These are phyloP conservation scores for Drosophila lutescens DNA, from an alignment of 2,888 invertebrate genomes.

Conservation along the genomic window DNA sequence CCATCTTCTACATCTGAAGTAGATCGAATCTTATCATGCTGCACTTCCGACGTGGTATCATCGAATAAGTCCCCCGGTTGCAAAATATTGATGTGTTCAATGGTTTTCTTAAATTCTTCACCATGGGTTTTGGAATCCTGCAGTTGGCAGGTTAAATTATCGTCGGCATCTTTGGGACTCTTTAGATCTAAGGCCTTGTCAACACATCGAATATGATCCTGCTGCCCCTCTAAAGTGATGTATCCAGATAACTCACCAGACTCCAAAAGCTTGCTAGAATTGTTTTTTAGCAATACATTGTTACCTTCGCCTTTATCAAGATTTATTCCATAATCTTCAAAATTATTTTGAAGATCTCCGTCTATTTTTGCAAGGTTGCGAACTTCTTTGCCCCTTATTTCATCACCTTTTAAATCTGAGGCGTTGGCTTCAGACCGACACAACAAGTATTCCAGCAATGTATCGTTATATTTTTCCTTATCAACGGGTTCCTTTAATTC, in stretches of 20 bases:
- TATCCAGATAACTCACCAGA: constrained; percentile 4
- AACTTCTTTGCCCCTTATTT: background rate
- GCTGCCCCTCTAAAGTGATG: background rate
- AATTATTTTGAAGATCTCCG: background rate
- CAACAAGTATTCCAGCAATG: background rate
- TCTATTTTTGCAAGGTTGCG: background rate
- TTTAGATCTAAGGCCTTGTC: background rate
- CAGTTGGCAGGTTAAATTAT: background rate
- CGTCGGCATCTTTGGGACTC: background rate
- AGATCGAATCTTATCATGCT: background rate
- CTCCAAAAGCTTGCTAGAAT: background rate
- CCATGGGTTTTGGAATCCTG: background rate
- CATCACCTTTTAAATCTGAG: background rate
- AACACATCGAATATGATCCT: background rate
- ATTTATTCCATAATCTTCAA: background rate
- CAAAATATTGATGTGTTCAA: background rate
- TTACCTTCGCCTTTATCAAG: background rate
- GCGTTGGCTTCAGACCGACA: background rate
- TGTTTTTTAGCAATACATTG: background rate
- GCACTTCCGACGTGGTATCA: background rate
- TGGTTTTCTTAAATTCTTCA: background rate
- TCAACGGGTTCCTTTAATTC: background rate
- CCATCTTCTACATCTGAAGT: constrained; percentile 52
- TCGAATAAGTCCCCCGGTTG: background rate
- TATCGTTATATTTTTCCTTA: background rate